A percentile compares a stretch with the other conserved stretches of the same genome.
Evolutionary conservation across 2,113 vertebrate species (phyloP).

Genomic region (Pipra filicauda): DNA sequence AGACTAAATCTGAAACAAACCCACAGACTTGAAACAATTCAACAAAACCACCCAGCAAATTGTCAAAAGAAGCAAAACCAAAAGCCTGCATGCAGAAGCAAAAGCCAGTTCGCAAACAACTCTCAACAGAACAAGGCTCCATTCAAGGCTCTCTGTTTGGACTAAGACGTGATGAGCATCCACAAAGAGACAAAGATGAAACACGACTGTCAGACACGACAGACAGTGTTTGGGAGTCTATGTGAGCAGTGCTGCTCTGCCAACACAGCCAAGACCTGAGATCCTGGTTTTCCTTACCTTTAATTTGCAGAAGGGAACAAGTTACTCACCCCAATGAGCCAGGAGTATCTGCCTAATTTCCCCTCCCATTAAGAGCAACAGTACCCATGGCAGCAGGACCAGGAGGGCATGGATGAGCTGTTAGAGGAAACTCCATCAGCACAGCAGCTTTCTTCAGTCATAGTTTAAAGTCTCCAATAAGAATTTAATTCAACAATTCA

Average conservation of each 20-base stretch:
- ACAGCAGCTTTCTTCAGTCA: constrained; percentile 5
- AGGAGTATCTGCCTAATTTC: neutral
- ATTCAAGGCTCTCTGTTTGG: neutral
- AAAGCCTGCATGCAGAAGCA: neutral
- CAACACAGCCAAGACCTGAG: neutral
- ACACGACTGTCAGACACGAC: neutral
- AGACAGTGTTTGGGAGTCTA: fast-evolving
- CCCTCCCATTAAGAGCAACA: neutral
- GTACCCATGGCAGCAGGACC: neutral
- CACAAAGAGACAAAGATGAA: neutral
- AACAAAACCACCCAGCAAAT: neutral
- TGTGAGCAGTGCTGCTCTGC: neutral
- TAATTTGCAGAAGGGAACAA: neutral
- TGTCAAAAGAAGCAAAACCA: neutral
- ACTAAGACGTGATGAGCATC: neutral
- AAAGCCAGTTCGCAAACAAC: neutral
- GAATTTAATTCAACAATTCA: constrained; percentile 56
- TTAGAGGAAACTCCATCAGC: neutral
- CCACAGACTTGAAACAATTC: neutral
- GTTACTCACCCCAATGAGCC: fast-evolving
- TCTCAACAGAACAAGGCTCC: neutral
- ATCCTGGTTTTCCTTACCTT: neutral
- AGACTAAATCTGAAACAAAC: neutral
- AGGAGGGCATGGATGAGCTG: neutral
- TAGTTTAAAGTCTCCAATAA: constrained; percentile 37